A percentile compares a stretch with the other conserved stretches of the same genome.
Conservation (phyloP, 2,797 vertebrate genomes). For the Podargus strigoides region DNA sequence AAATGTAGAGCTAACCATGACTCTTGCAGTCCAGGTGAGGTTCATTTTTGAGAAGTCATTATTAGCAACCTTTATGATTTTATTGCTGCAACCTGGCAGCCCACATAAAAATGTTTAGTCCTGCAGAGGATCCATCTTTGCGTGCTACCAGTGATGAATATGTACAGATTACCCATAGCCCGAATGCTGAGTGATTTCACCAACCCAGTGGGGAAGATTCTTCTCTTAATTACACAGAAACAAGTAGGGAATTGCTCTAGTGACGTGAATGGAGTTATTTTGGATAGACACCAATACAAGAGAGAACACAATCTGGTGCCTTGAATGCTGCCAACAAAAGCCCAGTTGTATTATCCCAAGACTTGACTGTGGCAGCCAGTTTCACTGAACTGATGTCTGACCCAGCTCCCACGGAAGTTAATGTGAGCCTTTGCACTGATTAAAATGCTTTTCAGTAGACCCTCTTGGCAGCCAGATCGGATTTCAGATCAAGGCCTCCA, state of each 20-base stretch:
- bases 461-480: rapidly evolving
- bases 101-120: neutral
- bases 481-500: neutral
- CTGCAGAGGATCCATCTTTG: neutral
- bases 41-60: neutral
- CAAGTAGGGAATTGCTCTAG: constrained; percentile 53
- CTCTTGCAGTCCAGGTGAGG: neutral
- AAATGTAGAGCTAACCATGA: neutral
- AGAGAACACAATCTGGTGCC: constrained; percentile 41
- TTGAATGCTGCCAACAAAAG: constrained; percentile 50
- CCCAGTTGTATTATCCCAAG: constrained; percentile 3
- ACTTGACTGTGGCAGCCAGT: neutral
- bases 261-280: constrained; percentile 37
- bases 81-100: neutral
- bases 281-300: constrained; percentile 50
- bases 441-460: constrained; percentile 28
- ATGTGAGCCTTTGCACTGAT: neutral
- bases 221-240: constrained; percentile 49
- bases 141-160: neutral
- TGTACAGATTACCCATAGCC: neutral
- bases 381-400: constrained; percentile 16
- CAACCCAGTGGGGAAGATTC: constrained; percentile 22
- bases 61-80: neutral
- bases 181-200: constrained; percentile 36
- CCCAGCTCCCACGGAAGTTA: neutral